Percentiles rank a stretch among this genome's conserved stretches.
phyloP scores from a whole-genome alignment of 1,140 invertebrate species.

The Armadillidium nasatum region DNA sequence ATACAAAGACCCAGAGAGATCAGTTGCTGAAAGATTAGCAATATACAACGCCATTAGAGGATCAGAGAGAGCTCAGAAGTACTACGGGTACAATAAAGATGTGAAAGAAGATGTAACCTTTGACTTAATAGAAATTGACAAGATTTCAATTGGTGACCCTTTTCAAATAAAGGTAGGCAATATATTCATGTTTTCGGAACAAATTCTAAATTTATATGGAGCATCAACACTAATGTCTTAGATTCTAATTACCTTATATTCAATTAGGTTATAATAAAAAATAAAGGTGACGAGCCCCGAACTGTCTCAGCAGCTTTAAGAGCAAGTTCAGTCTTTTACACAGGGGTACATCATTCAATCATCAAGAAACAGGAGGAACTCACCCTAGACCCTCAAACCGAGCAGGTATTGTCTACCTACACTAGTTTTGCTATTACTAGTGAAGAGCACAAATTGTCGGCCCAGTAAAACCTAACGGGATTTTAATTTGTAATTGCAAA shows the following conservation, averaged over 20 bases:
- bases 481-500: no score
- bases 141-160: constrained; percentile 62
- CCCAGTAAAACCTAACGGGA: no score
- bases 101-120: constrained; percentile 63
- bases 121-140: constrained; percentile 63
- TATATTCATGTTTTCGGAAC: neutral
- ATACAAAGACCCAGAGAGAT: constrained; percentile 63
- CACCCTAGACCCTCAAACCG: constrained; percentile 50
- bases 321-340: constrained; percentile 67
- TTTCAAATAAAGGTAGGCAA: constrained; percentile 59
- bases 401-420: constrained; percentile 47
- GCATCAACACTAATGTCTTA: neutral
- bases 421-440: no score
- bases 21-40: constrained; percentile 61
- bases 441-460: no score
- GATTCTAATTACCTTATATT: neutral
- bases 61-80: constrained; percentile 61
- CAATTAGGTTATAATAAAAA: constrained; percentile 49
- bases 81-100: constrained; percentile 57
- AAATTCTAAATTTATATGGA: neutral
- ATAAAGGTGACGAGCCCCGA: constrained; percentile 59
- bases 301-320: constrained; percentile 61
- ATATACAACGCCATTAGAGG: constrained; percentile 63
- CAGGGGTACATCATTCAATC: constrained; percentile 62
- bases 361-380: constrained; percentile 66